Evolutionary conservation across 2,888 invertebrate genomes (phyloP), one percentile per base, ranked within the genome.

Genomic region (Caenorhabditis sinica): DNA sequence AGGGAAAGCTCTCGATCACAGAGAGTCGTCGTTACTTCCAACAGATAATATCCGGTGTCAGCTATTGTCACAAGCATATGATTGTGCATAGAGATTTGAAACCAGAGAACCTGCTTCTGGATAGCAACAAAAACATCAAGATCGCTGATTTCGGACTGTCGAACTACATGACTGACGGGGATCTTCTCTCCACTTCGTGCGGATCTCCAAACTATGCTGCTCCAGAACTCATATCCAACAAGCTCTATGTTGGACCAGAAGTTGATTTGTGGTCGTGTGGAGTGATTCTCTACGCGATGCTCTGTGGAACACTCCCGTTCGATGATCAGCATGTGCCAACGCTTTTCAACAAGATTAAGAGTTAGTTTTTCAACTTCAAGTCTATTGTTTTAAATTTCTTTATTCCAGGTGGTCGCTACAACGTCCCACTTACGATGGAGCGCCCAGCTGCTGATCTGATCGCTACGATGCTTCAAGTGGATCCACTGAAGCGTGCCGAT

Each of bases 81-180:
- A 97, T 99, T 87, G 99, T 99, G 0, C 98, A 99, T 94, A 94
- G 99, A 61, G 98, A 99, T 93, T 94, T 99, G 79, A 86, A 86
- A 40, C 86, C 86, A 2, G 98, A 99, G 94, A 99, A 99, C 93
- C 94, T 99, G 58, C 81, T 91, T 8, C 85, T 91, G 45, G 91
- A 91, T 69, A 82, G 87, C 23, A 63, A 87, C 45, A 88, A 88
- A 40, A 97, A 98, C 94, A 98, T 99, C 0, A 99, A 99, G 94
- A 99, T 99, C 90, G 99, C 95, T 81, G 95, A 95, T 93, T 96
- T 96, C 93, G 97, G 97, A 25, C 94, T 99, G 15, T 98, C 97
- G 0, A 99, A 99, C 93, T 98, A 98, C 97, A 99, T 98, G 98
- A 96, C 96, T 95, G 98, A 98, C 94, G 98, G 98, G 53, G 98